A percentile compares a stretch with the other conserved stretches of the same genome.
Evolutionary conservation across 1,140 invertebrate genomes (phyloP).

Genomic region (Macrostomum lignano): DNA sequence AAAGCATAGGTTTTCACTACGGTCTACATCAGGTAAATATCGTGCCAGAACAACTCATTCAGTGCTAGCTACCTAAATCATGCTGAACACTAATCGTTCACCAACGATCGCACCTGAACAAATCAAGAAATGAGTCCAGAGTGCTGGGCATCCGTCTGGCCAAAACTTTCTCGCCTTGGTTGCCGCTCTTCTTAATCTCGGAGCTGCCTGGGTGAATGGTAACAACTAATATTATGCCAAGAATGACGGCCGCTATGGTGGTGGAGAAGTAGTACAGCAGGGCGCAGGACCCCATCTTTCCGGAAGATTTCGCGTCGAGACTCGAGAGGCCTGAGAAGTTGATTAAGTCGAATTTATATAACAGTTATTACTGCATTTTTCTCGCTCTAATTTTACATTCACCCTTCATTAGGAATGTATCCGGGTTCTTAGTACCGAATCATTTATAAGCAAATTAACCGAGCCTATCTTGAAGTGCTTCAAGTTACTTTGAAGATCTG

Average conservation of each 20-base stretch:
- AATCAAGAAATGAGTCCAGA: constrained; percentile 63
- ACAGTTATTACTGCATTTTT: no score
- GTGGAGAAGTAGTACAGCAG: constrained; percentile 30
- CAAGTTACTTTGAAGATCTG: no score
- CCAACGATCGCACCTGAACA: constrained; percentile 41
- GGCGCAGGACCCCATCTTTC: constrained; percentile 26
- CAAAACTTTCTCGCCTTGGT: constrained; percentile 7
- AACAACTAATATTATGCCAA: constrained; percentile 29
- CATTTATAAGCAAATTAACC: no score
- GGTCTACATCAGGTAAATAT: no score
- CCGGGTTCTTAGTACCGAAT: no score
- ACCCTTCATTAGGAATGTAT: no score
- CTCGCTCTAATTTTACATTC: no score
- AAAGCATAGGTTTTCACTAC: no score
- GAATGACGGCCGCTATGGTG: constrained; percentile 27
- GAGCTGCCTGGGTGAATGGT: constrained; percentile 30
- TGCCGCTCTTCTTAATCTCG: constrained; percentile 11
- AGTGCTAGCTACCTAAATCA: no score
- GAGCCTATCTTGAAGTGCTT: no score
- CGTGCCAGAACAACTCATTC: no score
- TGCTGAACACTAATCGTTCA: background rate
- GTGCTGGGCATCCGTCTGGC: no score
- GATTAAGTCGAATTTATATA: background rate
- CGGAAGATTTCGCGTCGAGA: constrained; percentile 20
- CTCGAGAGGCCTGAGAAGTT: constrained; percentile 16